phyloP scores from a whole-genome alignment of 2,113 vertebrate genomes.

The Crocuta crocuta region DNA sequence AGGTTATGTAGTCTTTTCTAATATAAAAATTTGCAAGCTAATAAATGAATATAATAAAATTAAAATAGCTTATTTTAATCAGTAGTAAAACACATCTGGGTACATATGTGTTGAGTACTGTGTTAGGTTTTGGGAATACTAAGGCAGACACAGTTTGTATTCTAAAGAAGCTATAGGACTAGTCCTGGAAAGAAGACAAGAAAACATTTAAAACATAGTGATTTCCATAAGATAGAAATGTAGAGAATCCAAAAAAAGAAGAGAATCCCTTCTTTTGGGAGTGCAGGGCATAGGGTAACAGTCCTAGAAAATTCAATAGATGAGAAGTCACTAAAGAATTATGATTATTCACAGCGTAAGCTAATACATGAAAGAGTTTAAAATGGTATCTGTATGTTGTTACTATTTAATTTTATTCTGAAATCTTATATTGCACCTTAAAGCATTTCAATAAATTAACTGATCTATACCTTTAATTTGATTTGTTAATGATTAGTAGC shows the following conservation, averaged over 20 bases:
- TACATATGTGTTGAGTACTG: not conserved
- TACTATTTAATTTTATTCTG: not conserved
- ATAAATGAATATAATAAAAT: not conserved
- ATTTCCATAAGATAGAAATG: constrained; percentile 5
- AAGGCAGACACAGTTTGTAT: not conserved
- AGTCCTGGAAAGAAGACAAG: not conserved
- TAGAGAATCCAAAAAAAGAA: not conserved
- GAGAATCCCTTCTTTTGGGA: not conserved
- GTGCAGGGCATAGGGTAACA: not conserved
- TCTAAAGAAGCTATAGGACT: not conserved
- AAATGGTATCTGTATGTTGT: not conserved
- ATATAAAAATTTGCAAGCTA: not conserved
- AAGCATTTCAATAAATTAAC: not conserved
- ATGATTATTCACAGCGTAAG: not conserved
- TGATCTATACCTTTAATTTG: constrained; percentile 18
- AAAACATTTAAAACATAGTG: not conserved
- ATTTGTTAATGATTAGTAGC: not conserved
- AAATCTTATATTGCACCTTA: not conserved
- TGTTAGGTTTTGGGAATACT: not conserved
- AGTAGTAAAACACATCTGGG: not conserved
- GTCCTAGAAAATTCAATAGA: not conserved
- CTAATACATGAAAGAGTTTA: not conserved
- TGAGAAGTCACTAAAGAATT: not conserved
- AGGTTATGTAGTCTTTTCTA: constrained; percentile 17
- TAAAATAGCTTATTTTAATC: not conserved